Conservation (phyloP, 2,113 vertebrate genomes). For the Sminthopsis crassicaudata region DNA sequence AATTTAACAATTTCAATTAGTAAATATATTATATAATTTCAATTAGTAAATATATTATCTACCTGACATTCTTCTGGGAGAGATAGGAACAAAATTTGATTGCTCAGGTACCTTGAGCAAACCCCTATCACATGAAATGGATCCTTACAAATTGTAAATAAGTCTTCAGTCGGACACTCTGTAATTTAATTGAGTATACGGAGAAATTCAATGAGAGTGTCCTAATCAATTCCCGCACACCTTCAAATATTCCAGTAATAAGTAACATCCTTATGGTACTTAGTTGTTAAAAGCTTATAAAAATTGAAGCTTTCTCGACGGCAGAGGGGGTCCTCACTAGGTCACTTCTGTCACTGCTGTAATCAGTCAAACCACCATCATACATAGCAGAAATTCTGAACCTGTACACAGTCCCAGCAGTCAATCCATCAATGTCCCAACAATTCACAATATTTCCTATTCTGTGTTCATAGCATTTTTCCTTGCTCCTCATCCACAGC, state of each 20-base stretch:
- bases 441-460: not conserved
- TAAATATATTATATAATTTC: too few relatives aligned
- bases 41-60: too few relatives aligned
- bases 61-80: too few relatives aligned
- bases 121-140: not conserved
- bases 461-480: not conserved
- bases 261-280: too few relatives aligned
- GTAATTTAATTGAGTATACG: not conserved
- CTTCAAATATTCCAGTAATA: not conserved
- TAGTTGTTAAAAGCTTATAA: not conserved
- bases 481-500: not conserved
- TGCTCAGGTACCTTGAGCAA: too few relatives aligned
- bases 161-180: not conserved
- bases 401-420: not conserved
- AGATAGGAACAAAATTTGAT: too few relatives aligned
- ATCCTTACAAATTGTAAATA: not conserved
- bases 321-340: not conserved
- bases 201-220: not conserved
- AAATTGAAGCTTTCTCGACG: not conserved
- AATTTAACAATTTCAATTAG: too few relatives aligned
- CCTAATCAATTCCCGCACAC: not conserved
- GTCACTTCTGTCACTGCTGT: not conserved
- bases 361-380: not conserved
- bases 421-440: not conserved
- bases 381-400: constrained; percentile 30